Evolutionary conservation across 2,888 invertebrate genomes (phyloP), one percentile per base, ranked within the genome.

Genomic region (Celastrina argiolus): DNA sequence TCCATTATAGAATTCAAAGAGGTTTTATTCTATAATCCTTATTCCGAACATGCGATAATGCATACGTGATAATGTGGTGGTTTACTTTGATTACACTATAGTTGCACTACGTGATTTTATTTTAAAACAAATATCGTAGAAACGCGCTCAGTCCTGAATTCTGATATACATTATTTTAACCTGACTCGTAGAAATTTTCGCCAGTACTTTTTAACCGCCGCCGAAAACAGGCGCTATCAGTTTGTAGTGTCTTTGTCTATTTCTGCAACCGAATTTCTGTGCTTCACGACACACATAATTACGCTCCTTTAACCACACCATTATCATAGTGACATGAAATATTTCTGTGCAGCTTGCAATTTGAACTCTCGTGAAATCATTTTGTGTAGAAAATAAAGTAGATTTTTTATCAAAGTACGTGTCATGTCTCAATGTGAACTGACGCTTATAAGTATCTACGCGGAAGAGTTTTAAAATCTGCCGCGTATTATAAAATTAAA

Each of bases 81-180:
- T 36, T 59, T 59, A 31, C 34, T 59, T 34, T 59, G 36, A 59
- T 59, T 36, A 31, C 16, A n/a, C 28, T 26, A 58, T 31, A 31
- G 7, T 31, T 31, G 34, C 34, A 16, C 34, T 59, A 59, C 59
- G 59, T 59, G 59, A 36, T 59, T 59, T 59, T 59, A 59, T 59
- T 59, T 34, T 59, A 59, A 59, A 59, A 59, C 36, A 59, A 36
- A 12, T 16, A 31, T 59, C 34, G 34, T 36, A 36, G 59, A 36
- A 59, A 59, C 18, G 58, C 42, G 16, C 42, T 18, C 45, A 18
- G 45, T 45, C 10, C 18, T 45, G 18, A 18, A 18, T 45, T 7
- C 18, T 45, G 18, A 45, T 8, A 18, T 16, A 45, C 8, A 18
- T 45, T 45, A 45, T 45, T 45, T 45, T 8, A 45, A 8, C 45